A percentile compares a stretch with the other conserved stretches of the same genome.
These are phyloP conservation scores for Pseudochirops cupreus DNA, from an alignment of 2,797 vertebrate species.

Conservation along the genomic window DNA sequence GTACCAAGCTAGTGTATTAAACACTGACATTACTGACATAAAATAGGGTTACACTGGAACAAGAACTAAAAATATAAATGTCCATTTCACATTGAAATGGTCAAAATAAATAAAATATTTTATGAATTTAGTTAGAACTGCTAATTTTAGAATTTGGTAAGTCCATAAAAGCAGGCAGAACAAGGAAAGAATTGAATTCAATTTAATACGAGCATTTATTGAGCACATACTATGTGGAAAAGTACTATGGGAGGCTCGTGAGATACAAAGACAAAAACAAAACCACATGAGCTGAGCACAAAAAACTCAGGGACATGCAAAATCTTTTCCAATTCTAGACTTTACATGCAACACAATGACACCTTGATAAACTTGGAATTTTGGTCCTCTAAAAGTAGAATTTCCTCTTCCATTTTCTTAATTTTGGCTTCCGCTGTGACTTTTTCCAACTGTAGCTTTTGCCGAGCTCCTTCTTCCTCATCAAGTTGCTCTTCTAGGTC, in stretches of 20 bases:
- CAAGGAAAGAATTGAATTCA: slow-evolving; percentile 23
- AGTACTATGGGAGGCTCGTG: neutral
- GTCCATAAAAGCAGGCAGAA: neutral
- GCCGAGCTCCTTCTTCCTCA: slow-evolving; percentile 96
- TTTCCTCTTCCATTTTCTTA: slow-evolving; percentile 99
- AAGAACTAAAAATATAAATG: neutral
- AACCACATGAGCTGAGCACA: neutral
- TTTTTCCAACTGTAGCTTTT: slow-evolving; percentile 98
- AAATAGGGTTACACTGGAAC: neutral
- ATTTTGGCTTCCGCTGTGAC: slow-evolving; percentile 98
- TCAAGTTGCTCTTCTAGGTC: slow-evolving; percentile 98
- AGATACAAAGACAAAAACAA: neutral
- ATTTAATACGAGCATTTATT: neutral
- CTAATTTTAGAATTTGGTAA: slow-evolving; percentile 2
- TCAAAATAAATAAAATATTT: neutral
- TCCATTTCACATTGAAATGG: neutral
- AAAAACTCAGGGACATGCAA: neutral
- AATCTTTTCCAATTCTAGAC: neutral
- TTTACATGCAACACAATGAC: slow-evolving; percentile 39
- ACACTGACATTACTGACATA: neutral
- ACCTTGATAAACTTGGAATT: slow-evolving; percentile 98
- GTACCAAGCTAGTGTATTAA: neutral
- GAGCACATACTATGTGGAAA: neutral
- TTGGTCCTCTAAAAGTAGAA: slow-evolving; percentile 96
- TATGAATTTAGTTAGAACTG: neutral